These are phyloP conservation scores for Montipora capricornis DNA, from an alignment of 64 coral and sea anemone genomes.

Conservation along the genomic window DNA sequence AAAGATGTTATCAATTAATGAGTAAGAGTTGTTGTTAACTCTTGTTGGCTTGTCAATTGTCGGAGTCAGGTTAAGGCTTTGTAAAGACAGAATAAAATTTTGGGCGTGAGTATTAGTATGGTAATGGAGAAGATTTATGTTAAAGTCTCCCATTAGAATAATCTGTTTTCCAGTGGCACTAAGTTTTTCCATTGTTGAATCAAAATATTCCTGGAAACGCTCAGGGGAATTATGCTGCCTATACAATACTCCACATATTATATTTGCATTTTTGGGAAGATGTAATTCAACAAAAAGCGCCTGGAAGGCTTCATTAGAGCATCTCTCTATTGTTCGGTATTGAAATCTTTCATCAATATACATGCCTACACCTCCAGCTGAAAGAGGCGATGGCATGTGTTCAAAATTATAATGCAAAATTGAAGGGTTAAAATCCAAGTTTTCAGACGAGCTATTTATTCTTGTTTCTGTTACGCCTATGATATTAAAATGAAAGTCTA, in stretches of 20 bases:
- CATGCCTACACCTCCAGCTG: slow-evolving; percentile 54
- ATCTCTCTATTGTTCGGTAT: slow-evolving; percentile 38
- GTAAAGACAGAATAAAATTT: too few species aligned
- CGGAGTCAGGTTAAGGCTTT: too few species aligned
- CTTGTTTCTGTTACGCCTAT: too few species aligned
- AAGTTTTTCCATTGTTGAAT: slow-evolving; percentile 1
- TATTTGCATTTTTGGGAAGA: slow-evolving; percentile 15
- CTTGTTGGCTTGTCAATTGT: too few species aligned
- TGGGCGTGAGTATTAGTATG: too few species aligned
- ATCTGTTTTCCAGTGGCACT: slow-evolving; percentile 20
- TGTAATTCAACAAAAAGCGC: slow-evolving; percentile 50
- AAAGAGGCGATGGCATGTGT: slow-evolving; percentile 58
- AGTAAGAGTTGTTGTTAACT: too few species aligned
- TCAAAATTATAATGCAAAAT: slow-evolving; percentile 56
- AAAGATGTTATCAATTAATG: too few species aligned
- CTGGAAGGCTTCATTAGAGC: slow-evolving; percentile 40
- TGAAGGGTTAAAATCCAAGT: slow-evolving; percentile 35
- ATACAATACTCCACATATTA: slow-evolving; percentile 33
- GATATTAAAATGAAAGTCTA: too few species aligned
- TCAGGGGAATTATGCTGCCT: slow-evolving; percentile 42
- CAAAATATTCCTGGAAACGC: slow-evolving; percentile 9
- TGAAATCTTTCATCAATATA: slow-evolving; percentile 62
- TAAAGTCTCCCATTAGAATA: slow-evolving; percentile 18
- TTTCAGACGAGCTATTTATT: background rate
- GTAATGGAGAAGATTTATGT: too few species aligned